Evolutionary conservation across 1,140 invertebrate genomes (phyloP), one percentile per base, ranked within the genome.

Genomic region (Drosophila rufa): DNA sequence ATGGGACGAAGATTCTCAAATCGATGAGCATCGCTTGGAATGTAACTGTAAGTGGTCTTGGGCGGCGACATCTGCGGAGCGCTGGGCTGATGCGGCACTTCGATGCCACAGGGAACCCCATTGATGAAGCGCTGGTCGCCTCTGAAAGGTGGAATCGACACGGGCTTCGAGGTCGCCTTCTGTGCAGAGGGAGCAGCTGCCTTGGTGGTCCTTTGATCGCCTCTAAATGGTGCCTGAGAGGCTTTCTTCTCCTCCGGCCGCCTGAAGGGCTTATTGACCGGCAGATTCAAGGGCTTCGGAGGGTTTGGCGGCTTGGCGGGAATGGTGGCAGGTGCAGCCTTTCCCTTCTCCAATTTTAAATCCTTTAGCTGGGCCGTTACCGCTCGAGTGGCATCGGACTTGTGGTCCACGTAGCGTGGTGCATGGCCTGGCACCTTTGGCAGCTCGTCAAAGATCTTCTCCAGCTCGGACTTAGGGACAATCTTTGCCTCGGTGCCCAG

Each of bases 381-480:
- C 3, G 55, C 59, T 8, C 65, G 64, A n/a, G 77, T 64, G 17
- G 80, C 22, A 0, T 67, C 69, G 2, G 53, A 67, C n/a, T 58
- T 48, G 7, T 45, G 30, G 7, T 89, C 56, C 33, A 78, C 80
- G 42, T 61, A 67, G 2, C 55, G 58, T 11, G 53, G 0, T 9
- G 9, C 33, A 14, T 25, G 19, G 14, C 19, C 38, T n/a, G 85
- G 85, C 15, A 90, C 79, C 19, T 46, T 69, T 6, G 85, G 85
- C 62, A 89, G 56, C 15, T 89, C 85, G 0, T 90, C 81, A 17
- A 89, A 76, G 12, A 89, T 14, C 42, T 70, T 46, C 1, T 89
- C 85, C 33, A 89, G 19, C 15, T 85, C 79, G 0, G 81, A 56
- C 36, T 66, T 81, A 14, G 46, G 33, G 2, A 6, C 7, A 14